Percentiles rank a stretch among this genome's conserved stretches.
phyloP scores from a whole-genome alignment of 2,797 vertebrate genomes.

The Phrynocephalus forsythii region DNA sequence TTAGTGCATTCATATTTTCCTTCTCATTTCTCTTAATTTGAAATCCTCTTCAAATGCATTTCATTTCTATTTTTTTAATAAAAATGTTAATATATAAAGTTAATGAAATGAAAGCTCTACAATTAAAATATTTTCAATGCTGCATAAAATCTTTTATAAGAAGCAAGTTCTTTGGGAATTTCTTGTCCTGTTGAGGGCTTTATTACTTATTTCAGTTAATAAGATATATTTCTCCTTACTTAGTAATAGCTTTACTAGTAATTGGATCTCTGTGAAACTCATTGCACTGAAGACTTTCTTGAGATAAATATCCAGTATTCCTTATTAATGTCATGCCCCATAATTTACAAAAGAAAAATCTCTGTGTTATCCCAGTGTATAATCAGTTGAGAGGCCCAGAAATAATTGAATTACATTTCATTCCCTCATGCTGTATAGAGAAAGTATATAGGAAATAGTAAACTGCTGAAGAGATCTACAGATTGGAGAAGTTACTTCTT shows the following conservation, averaged over 20 bases:
- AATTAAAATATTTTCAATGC: constrained; percentile 37
- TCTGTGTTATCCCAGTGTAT: constrained; percentile 6
- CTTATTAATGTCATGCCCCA: constrained; percentile 20
- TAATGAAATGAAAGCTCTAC: constrained; percentile 37
- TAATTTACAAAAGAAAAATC: constrained; percentile 19
- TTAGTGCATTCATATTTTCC: constrained; percentile 10
- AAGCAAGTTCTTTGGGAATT: neutral
- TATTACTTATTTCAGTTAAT: constrained; percentile 38
- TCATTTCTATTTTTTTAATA: constrained; percentile 22
- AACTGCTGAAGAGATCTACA: neutral
- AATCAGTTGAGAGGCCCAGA: neutral
- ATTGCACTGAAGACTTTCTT: constrained; percentile 26
- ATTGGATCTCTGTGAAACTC: constrained; percentile 34
- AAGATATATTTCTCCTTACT: constrained; percentile 25
- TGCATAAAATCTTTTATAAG: constrained; percentile 33
- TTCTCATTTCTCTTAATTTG: constrained; percentile 30
- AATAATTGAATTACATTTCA: constrained; percentile 31
- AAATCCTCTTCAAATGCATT: constrained; percentile 22
- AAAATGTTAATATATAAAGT: constrained; percentile 33
- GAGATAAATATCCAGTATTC: constrained; percentile 29
- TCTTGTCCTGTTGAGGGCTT: constrained; percentile 9
- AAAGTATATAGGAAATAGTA: neutral
- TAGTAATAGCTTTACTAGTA: constrained; percentile 38
- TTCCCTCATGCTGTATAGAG: neutral
- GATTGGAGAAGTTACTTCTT: neutral